Percentiles rank a stretch among this genome's conserved stretches.
Conservation (phyloP, 2,888 invertebrate genomes). For the Sesamia inferens region DNA sequence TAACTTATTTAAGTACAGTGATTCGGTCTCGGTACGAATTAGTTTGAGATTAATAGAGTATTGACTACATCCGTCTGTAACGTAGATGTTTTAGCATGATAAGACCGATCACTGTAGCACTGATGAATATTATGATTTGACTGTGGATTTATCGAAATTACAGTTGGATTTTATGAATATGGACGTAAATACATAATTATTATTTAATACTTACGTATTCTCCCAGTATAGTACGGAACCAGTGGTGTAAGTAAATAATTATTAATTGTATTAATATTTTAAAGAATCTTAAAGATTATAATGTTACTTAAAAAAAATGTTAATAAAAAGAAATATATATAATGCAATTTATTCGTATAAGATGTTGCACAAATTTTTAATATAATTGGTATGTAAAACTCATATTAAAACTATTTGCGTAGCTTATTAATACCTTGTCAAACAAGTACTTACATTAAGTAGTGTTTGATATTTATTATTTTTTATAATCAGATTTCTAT, state of each 20-base stretch:
- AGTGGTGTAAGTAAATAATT: constrained; percentile 52
- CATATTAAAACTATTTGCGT: constrained; percentile 59
- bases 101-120: constrained; percentile 49
- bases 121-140: constrained; percentile 37
- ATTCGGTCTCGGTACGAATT: constrained; percentile 33
- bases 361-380: constrained; percentile 74
- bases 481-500: constrained; percentile 47
- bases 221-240: constrained; percentile 37
- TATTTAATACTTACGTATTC: constrained; percentile 18
- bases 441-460: constrained; percentile 78
- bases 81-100: constrained; percentile 13
- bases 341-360: constrained; percentile 67
- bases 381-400: constrained; percentile 55
- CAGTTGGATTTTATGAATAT: constrained; percentile 23
- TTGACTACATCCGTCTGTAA: constrained; percentile 28
- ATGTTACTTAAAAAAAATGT: constrained; percentile 64
- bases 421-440: constrained; percentile 66
- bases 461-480: constrained; percentile 68
- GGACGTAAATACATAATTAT: constrained; percentile 38
- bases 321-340: constrained; percentile 59
- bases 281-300: constrained; percentile 68
- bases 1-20: constrained; percentile 52
- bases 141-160: constrained; percentile 21
- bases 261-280: constrained; percentile 62
- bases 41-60: constrained; percentile 24